Base-by-base conservation (phyloP, 1,140 invertebrate genomes). In the Chrysopa pallens region DNA sequence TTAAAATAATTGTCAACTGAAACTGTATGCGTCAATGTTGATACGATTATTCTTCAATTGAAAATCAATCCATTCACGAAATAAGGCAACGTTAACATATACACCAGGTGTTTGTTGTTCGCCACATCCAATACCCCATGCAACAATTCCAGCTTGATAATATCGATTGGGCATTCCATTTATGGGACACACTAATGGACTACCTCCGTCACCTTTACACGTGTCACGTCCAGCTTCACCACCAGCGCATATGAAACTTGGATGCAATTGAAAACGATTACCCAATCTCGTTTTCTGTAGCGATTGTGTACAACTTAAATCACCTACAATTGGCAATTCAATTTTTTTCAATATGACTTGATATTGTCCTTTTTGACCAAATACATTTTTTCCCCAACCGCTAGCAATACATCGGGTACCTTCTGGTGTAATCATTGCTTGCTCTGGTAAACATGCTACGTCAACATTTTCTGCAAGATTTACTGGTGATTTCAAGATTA, bases 311-410 rank as follows among this genome's bases (percentile, higher is more conserved):
- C 82, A 86, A 1, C 46, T 46, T 2, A 56, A 42, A 6, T 60
- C 57, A 2, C 61, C 59, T 1, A 84, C 73, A 6, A 77, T 56
- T 3, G 76, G 76, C 5, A 84, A 50, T 23, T 78, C 72, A 15
- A 80, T 68, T 58, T 69, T 76, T 52, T 84, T 84, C 54, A 84
- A 52, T 7, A 84, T 76, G 11, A 73, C 73, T 49, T 81, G 78
- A 48, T 81, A 83, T 14, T 66, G 64, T 8, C 65, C 68, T 43
- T 55, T 51, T 43, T 58, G 52, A 6, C 57, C 59, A 48, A 76
- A 80, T 4, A 68, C 65, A 51, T 74, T 72, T 53, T 71, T 75
- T 14, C 74, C 74, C 74, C 73, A 77, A 31, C 74, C 73, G 40
- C 64, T 73, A 6, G 71, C 72, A 46, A 64, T 66, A 51, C 74